Percentiles rank a stretch among this genome's conserved stretches.
phyloP scores from a whole-genome alignment of 2,113 vertebrate species.

The Sturnus vulgaris region DNA sequence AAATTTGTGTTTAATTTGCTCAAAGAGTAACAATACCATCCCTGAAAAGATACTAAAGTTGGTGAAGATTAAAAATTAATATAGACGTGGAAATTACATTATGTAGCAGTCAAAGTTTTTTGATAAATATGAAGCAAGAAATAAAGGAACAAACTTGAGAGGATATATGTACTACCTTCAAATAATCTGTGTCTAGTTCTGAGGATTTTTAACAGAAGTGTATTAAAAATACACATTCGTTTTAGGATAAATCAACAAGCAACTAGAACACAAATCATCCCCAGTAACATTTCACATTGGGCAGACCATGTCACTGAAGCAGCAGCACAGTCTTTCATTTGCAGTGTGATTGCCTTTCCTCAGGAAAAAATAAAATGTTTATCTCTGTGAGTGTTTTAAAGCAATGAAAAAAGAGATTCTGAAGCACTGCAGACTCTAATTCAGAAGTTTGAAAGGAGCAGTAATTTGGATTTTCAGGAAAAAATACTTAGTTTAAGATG shows the following conservation, averaged over 20 bases:
- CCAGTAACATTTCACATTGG: not conserved
- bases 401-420: not conserved
- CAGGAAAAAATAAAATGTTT: constrained; percentile 14
- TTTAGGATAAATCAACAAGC: not conserved
- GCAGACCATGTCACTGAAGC: not conserved
- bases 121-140: not conserved
- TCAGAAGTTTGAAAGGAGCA: constrained; percentile 4
- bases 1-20: not conserved
- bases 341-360: not conserved
- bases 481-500: not conserved
- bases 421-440: not conserved
- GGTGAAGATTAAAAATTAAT: not conserved
- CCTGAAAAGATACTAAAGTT: not conserved
- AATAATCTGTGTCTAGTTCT: not conserved
- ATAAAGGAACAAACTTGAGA: not conserved
- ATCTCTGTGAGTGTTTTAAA: not conserved
- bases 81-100: not conserved
- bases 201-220: not conserved
- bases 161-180: not conserved
- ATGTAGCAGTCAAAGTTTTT: not conserved
- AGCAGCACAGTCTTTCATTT: not conserved
- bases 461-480: constrained; percentile 6
- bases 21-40: not conserved
- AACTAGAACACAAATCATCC: not conserved
- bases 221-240: not conserved